Evolutionary conservation across 1,140 invertebrate species (phyloP).

Genomic region (Sycophaga agraensis): DNA sequence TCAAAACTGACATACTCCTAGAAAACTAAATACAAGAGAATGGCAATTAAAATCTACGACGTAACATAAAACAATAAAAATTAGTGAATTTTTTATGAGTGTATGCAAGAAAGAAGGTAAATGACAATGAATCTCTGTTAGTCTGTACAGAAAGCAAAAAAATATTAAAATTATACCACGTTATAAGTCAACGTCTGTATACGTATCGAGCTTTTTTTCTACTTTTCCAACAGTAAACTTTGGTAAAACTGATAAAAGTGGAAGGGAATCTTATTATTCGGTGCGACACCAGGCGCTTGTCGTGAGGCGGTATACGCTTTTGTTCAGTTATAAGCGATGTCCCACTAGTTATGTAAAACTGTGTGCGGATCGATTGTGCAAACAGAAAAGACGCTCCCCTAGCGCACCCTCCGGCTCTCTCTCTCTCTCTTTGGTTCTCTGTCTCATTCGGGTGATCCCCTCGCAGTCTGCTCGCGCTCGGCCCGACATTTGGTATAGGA

Average conservation of each 20-base stretch:
- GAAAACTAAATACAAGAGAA: too few relatives aligned
- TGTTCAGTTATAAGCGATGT: conserved; percentile 28
- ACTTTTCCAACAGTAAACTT: too few relatives aligned
- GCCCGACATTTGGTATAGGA: neutral
- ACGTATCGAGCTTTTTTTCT: too few relatives aligned
- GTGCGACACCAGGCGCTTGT: neutral
- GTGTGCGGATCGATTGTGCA: conserved; percentile 44
- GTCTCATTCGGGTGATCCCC: neutral
- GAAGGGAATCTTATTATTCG: conserved; percentile 11
- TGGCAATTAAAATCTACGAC: too few relatives aligned
- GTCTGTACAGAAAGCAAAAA: too few relatives aligned
- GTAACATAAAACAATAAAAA: too few relatives aligned
- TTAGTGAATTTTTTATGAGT: too few relatives aligned
- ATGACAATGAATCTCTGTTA: too few relatives aligned
- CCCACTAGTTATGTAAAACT: conserved; percentile 40
- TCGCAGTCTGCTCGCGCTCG: neutral
- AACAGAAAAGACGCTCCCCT: conserved; percentile 35
- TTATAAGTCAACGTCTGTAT: too few relatives aligned
- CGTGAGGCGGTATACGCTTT: neutral
- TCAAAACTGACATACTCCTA: too few relatives aligned
- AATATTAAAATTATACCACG: too few relatives aligned
- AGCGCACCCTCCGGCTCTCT: neutral
- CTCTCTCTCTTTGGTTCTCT: conserved; percentile 7
- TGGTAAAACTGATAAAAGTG: neutral
- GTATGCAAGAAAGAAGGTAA: too few relatives aligned